Evolutionary conservation across 64 coral and sea anemone genomes (phyloP), one percentile per base, ranked within the genome.

Genomic region (Acropora yongei): DNA sequence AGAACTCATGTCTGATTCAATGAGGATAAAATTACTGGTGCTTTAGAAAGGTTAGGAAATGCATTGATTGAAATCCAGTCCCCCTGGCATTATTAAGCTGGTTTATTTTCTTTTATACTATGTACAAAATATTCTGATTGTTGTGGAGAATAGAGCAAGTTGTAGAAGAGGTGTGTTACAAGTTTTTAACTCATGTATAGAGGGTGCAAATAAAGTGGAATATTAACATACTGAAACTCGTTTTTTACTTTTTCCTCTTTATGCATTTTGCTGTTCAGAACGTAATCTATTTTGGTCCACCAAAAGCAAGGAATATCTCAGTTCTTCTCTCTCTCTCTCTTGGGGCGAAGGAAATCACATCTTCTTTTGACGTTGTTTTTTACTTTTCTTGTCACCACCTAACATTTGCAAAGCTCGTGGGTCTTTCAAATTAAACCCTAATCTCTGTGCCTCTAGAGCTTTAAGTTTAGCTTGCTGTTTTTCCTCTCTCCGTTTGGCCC

Each of bases 351-450:
- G 73, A 75, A 3, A 48, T 78, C 75, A 78, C 6, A 46, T 47
- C 75, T 78, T 78, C 17, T 78, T 78, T 76, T 76, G 41, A 45
- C 43, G 41, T 42, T 67, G 80, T 40, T 90, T 90, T 14, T 93
- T 96, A 41, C 91, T 88, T 78, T 57, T 89, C 77, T 96, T 91
- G 43, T 78, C 63, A 79, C 96, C 88, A 41, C 69, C 45, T 42
- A 94, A 76, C 16, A 82, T 83, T 58, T 88, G 77, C 39, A 99
- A 49, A 19, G 88, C 97, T 41, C 97, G 83, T 8, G 97, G 94
- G 77, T 99, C 97, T 78, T 93, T 96, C 6, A 95, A 86, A 57
- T 99, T 92, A 17, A 91, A 88, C 5, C 97, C 97, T 4, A 94
- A 67, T 9, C 94, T 84, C 76, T 96, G 95, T 13, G 97, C 97